phyloP scores from a whole-genome alignment of 92 coral and sea anemone genomes.

The Actinostola sp. region DNA sequence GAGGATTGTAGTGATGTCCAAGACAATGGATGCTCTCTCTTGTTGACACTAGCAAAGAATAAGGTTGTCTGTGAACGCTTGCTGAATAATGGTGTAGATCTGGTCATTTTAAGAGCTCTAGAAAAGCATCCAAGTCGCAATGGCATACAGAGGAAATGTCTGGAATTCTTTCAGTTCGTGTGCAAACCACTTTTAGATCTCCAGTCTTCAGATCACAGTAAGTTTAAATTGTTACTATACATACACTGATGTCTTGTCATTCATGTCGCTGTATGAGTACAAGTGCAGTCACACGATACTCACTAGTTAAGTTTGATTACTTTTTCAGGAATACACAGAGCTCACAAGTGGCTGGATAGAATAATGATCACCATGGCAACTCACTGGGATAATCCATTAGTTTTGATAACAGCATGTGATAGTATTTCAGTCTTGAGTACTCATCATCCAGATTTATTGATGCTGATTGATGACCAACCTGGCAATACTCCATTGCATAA shows the following conservation, averaged over 20 bases:
- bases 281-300: no score
- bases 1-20: constrained; percentile 47
- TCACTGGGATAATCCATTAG: constrained; percentile 70
- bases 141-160: constrained; percentile 45
- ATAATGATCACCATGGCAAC: constrained; percentile 78
- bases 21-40: constrained; percentile 50
- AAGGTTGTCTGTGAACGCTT: constrained; percentile 28
- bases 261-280: no score
- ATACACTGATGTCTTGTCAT: no score
- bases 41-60: constrained; percentile 43
- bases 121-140: constrained; percentile 25
- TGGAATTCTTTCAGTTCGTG: constrained; percentile 42
- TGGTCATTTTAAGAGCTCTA: constrained; percentile 27
- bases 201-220: constrained; percentile 19
- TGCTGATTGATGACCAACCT: constrained; percentile 52
- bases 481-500: constrained; percentile 67
- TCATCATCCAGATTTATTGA: constrained; percentile 60
- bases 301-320: not conserved
- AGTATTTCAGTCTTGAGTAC: constrained; percentile 63
- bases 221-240: no score
- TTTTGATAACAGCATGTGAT: constrained; percentile 68
- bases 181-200: constrained; percentile 2
- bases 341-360: constrained; percentile 65
- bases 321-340: constrained; percentile 44
- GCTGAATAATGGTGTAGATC: constrained; percentile 38